Evolutionary conservation across 2,113 vertebrate genomes (phyloP), one percentile per base, ranked within the genome.

Genomic region (Paralichthys olivaceus): DNA sequence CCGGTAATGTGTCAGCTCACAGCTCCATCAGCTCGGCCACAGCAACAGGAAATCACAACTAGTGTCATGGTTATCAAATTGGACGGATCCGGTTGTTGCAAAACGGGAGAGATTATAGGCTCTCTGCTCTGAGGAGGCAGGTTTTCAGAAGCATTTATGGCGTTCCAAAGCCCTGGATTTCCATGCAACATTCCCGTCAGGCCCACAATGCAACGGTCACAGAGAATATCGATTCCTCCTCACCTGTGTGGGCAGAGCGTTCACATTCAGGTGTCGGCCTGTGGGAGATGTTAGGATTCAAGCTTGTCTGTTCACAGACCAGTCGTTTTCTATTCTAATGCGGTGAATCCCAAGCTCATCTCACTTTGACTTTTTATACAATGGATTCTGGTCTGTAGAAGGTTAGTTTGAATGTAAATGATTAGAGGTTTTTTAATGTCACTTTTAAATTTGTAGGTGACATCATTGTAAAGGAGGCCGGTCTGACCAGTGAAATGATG

Each of bases 41-140:
- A 56, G 64, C 75, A 61, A 69, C 15, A 15, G 71, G 71, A 58
- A 12, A 34, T 56, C 34, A 67, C 77, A 49, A 65, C 57, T 55
- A 61, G n/a, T 54, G 77, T 80, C 65, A 62, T 47, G 72, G 70
- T 59, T 62, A 79, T 87, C 84, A 82, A 14, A 72, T 80, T 81
- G 69, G 54, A 69, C 45, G 57, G 64, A 83, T 73, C 67, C 71
- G 72, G 75, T 23, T 29, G 11, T 2, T 63, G 70, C 23, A 62
- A 73, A 77, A 53, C 1, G 3, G 22, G 23, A 20, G 3, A 57
- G 49, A 70, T 76, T 69, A 58, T 59, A 15, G 37, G 5, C 0
- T 4, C 26, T 76, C 63, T 63, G 25, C 57, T 49, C 3, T 1
- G 12, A 59, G 32, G 49, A 14, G 47, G 17, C 22, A 49, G 25